A percentile compares a stretch with the other conserved stretches of the same genome.
These are phyloP conservation scores for Eriosoma lanigerum DNA, from an alignment of 1,140 invertebrate genomes.

Conservation along the genomic window DNA sequence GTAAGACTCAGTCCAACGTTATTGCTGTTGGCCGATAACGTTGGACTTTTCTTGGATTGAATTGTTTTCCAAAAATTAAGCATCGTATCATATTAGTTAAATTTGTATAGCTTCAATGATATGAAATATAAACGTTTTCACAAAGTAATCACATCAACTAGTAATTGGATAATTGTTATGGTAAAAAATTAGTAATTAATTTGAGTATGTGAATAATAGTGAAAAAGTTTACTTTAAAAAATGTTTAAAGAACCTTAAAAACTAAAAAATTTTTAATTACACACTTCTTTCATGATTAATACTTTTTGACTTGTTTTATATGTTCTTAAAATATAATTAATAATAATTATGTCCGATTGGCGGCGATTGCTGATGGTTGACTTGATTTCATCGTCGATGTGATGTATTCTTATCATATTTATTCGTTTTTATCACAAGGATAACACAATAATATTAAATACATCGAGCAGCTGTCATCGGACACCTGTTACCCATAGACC, in stretches of 20 bases:
- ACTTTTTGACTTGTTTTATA: too few species aligned
- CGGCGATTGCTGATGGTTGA: too few species aligned
- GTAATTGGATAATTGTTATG: not conserved
- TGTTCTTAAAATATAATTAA: too few species aligned
- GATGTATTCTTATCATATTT: too few species aligned
- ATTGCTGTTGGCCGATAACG: not conserved
- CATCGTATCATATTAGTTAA: slow-evolving; percentile 49
- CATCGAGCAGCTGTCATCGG: too few species aligned
- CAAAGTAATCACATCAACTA: not conserved
- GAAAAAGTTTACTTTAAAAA: not conserved
- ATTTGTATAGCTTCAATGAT: slow-evolving; percentile 8
- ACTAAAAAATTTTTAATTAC: not conserved
- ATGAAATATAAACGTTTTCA: not conserved
- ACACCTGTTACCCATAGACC: too few species aligned
- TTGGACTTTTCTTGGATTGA: slow-evolving; percentile 41
- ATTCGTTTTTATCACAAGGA: too few species aligned
- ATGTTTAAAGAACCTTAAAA: not conserved
- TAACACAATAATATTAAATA: too few species aligned
- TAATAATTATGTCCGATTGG: too few species aligned
- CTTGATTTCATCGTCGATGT: too few species aligned
- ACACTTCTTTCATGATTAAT: too few species aligned
- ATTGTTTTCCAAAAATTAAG: slow-evolving; percentile 51
- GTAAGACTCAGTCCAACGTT: not conserved
- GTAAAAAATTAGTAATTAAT: not conserved
- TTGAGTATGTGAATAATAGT: not conserved